Evolutionary conservation across 2,888 invertebrate species (phyloP), one percentile per base, ranked within the genome.

Genomic region (Onchidella celtica): DNA sequence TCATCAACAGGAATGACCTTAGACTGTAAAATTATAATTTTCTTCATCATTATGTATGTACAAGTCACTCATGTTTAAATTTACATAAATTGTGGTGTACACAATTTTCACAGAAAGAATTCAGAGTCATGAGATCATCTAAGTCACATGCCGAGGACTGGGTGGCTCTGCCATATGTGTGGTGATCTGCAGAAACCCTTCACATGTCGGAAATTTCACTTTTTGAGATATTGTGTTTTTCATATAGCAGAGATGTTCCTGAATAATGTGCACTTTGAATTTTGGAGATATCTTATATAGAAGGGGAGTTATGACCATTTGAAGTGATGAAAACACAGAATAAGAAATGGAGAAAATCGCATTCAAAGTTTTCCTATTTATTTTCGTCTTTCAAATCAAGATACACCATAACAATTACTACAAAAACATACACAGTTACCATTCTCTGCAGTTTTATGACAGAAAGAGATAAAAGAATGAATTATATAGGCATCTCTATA

Each of bases 161-260:
- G n/a, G n/a, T n/a, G n/a, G n/a, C n/a, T n/a, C n/a, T n/a, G n/a
- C n/a, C n/a, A n/a, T n/a, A n/a, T n/a, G n/a, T n/a, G n/a, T n/a
- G n/a, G 32, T 83, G 72, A 14, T 32, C 55, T 17, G 21, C 17
- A 29, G 59, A 70, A 32, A 68, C 47, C 21, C 24, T 34, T 27
- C 82, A 84, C 11, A 29, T 47, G 27, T 70, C 17, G 47, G 38
- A 9, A 68, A 34, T 36, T 32, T 36, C 34, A 47, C 47, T 47
- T 47, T 47, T 47, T 47, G 47, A 47, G 47, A 11, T 47, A 47
- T 47, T 47, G 47, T 47, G 47, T 47, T 47, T 47, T 47, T 47
- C 47, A 47, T 47, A 17, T 47, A 47, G 47, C 47, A 11, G 9
- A 47, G 47, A 47, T 47, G 47, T 47, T 47, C 47, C 47, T 47